Percentiles rank a stretch among this genome's conserved stretches.
phyloP scores from a whole-genome alignment of 2,113 vertebrate species.

The Tyto alba region DNA sequence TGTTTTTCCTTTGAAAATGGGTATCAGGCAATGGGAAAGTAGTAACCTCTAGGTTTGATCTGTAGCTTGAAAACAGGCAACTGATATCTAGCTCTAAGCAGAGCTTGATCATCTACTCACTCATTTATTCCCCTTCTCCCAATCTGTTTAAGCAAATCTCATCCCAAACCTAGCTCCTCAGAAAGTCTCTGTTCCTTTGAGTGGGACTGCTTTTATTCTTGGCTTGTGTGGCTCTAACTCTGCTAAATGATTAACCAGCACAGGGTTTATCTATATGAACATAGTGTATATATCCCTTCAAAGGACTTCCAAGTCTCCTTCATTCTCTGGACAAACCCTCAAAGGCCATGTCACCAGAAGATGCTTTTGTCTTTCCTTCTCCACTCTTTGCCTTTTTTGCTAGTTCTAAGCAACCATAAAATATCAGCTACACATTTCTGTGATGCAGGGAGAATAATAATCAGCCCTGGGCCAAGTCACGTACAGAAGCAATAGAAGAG shows the following conservation, averaged over 20 bases:
- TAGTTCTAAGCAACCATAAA: conserved; percentile 23
- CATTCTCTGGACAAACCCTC: not conserved
- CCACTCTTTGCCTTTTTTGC: conserved; percentile 5
- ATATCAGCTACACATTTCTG: conserved; percentile 29
- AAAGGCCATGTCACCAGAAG: not conserved
- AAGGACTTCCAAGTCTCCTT: not conserved
- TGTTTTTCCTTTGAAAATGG: not conserved
- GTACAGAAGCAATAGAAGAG: conserved; percentile 26
- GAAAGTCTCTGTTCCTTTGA: not conserved
- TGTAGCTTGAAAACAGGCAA: not conserved
- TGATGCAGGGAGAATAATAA: conserved; percentile 19
- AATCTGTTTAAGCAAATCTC: not conserved
- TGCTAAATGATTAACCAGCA: not conserved
- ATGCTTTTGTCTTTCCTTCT: conserved; percentile 17
- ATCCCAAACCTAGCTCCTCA: not conserved
- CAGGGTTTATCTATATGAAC: not conserved
- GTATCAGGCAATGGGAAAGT: not conserved
- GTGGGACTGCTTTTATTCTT: not conserved
- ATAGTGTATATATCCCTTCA: not conserved
- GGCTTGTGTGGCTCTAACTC: not conserved
- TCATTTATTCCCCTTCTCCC: not conserved
- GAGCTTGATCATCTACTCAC: not conserved
- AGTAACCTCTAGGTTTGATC: not conserved
- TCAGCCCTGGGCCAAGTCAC: conserved; percentile 32
- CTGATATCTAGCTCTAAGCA: not conserved